Base-by-base conservation (phyloP, 1,140 invertebrate genomes). In the Pristionchus pacificus region DNA sequence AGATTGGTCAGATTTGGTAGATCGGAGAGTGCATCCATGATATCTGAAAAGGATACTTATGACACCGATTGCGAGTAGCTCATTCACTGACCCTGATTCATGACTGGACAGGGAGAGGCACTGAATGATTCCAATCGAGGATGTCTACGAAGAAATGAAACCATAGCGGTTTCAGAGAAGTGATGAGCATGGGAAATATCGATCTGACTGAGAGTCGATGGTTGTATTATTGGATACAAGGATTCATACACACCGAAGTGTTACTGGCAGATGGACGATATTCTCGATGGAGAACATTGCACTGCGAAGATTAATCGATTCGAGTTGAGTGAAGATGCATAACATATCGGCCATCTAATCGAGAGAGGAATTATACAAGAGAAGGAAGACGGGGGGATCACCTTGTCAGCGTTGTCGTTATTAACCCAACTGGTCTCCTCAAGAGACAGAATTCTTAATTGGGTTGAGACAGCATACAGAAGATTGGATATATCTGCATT, bases 341-440 rank as follows among this genome's bases (percentile, higher is more conserved):
- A 73, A 61, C 15, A 19, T 28, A n/a, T n/a, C 30, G n/a, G 60
- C 27, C 2, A 73, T 60, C 71, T 73, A 32, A 73, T 66, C 3
- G 25, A 27, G 10, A 19, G 25, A 14, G 57, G 6, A 24, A n/a
- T 65, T 65, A 14, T 29, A 62, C 28, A 62, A 29, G 15, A 19
- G 15, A 14, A 32, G 33, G 14, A 14, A 72, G 15, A 27, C 71
- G 28, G 27, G 0, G 13, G 19, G 3, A 64, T 64, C 25, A 71
- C 70, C 70, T 72, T 60, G 24, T 14, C n/a, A 25, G 70, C 71
- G n/a, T 72, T 0, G 10, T 75, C 71, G 13, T 24, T 15, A 15
- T 73, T 28, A 24, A 72, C 27, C 71, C 71, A 73, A 29, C 68
- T 73, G 29, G 69, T 73, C 27, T 73, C 71, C 29, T 73, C 71